Evolutionary conservation across 2,113 vertebrate genomes (phyloP).

Genomic region (Dissostichus mawsoni): DNA sequence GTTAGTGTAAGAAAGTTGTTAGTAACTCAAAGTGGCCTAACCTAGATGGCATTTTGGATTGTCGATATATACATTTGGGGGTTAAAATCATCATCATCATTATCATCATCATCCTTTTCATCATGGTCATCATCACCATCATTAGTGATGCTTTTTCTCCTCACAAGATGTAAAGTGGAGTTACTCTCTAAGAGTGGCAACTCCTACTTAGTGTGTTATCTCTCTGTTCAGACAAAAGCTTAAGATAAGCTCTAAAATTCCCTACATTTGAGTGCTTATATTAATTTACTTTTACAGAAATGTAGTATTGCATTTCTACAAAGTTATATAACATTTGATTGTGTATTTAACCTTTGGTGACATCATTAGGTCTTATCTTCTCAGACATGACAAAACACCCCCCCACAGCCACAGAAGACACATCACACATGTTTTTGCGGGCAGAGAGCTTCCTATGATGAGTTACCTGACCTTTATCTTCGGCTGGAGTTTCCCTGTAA

Average conservation of each 20-base stretch:
- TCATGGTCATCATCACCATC: neutral
- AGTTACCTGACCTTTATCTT: constrained; percentile 25
- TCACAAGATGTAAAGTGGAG: neutral
- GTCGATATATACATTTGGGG: neutral
- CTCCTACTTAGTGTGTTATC: neutral
- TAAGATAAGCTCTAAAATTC: constrained; percentile 38
- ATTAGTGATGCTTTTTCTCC: neutral
- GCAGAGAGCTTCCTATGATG: constrained; percentile 7
- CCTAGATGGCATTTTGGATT: neutral
- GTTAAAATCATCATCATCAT: neutral
- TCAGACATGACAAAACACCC: constrained; percentile 3
- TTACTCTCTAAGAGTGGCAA: neutral
- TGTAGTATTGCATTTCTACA: neutral
- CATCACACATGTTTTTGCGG: constrained; percentile 1
- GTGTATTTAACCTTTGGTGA: neutral
- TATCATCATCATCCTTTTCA: neutral
- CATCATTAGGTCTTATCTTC: neutral
- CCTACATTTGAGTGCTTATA: neutral
- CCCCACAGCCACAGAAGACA: constrained; percentile 14
- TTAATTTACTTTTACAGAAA: neutral
- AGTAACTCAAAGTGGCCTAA: neutral
- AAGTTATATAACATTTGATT: neutral
- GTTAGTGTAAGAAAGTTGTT: too few species aligned
- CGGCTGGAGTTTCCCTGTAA: constrained; percentile 32
- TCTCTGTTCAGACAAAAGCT: neutral